Evolutionary conservation across 1,140 invertebrate genomes (phyloP), one percentile per base, ranked within the genome.

Genomic region (Drosophila subpulchrella): DNA sequence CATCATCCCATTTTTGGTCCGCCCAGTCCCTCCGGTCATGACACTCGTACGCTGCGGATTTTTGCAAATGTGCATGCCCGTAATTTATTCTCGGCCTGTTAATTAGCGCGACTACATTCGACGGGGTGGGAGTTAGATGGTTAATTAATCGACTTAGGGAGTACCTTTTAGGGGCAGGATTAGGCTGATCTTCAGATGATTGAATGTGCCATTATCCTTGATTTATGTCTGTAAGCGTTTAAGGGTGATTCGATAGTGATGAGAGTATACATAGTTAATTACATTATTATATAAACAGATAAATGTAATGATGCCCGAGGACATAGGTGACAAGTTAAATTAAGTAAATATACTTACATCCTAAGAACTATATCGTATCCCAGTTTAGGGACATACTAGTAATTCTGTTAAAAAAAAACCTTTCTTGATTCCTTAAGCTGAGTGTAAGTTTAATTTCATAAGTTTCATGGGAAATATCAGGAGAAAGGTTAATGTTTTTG

Each of bases 41-140:
- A 53, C 73, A 39, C 34, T 57, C 34, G 20, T 42, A 27, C 58
- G 66, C 56, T 57, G 66, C 20, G 74, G 61, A 76, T 82, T 86
- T 86, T 86, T 78, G 77, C 62, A 76, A 78, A 62, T 68, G 66
- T 44, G 38, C 41, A 53, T 71, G 81, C 54, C 54, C 55, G 78
- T 89, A 86, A 86, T 83, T 88, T 88, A 86, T 88, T 75, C 83
- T 75, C 75, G 56, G 65, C 15, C 54, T 86, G 83, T 86, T 86
- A 86, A 86, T 86, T 86, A 86, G 79, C 75, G 44, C 65, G 75
- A 75, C 81, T 81, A 81, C 63, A 58, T 42, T 61, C 44, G 20
- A 36, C 15, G 4, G n/a, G 24, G 6, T 24, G 34, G 44, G 41
- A 53, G 51, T 53, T 44, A 6, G 61, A 6, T 20, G 20, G 32